phyloP scores from a whole-genome alignment of 2,797 vertebrate species.

The Neoniphon sammara region DNA sequence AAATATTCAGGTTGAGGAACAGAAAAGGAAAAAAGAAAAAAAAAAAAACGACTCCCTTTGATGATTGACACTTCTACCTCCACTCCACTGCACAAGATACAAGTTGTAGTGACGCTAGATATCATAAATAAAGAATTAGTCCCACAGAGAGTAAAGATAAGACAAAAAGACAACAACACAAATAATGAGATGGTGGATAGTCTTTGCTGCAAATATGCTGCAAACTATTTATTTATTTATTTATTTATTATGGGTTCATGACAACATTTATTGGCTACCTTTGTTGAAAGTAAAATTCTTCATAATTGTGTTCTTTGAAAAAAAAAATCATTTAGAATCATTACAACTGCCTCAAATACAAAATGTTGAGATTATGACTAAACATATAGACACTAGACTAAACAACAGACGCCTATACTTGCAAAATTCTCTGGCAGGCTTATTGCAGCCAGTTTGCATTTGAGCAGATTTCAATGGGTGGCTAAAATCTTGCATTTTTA shows the following conservation, averaged over 20 bases:
- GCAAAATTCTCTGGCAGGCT: neutral
- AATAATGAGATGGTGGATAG: conserved; percentile 18
- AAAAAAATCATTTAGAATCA: neutral
- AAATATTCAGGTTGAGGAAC: conserved; percentile 59
- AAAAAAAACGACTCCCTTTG: conserved; percentile 39
- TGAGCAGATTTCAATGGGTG: neutral
- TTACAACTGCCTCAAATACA: neutral
- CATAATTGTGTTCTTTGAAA: neutral
- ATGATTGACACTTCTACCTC: conserved; percentile 26
- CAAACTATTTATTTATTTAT: neutral
- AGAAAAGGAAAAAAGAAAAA: conserved; percentile 30
- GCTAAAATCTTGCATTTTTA: neutral
- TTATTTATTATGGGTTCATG: too few relatives aligned
- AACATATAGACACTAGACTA: too few relatives aligned
- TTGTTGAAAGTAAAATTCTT: conserved; percentile 1
- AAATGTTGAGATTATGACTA: neutral
- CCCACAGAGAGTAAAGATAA: conserved; percentile 1
- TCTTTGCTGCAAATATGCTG: neutral
- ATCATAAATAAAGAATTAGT: conserved; percentile 34
- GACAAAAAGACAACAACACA: neutral
- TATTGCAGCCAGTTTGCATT: neutral
- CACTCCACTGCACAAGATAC: conserved; percentile 14
- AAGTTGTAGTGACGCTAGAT: conserved; percentile 14
- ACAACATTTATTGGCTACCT: conserved; percentile 5
- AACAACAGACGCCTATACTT: neutral